Evolutionary conservation across 1,140 invertebrate genomes (phyloP), one percentile per base, ranked within the genome.

Genomic region (Coptotermes formosanus): DNA sequence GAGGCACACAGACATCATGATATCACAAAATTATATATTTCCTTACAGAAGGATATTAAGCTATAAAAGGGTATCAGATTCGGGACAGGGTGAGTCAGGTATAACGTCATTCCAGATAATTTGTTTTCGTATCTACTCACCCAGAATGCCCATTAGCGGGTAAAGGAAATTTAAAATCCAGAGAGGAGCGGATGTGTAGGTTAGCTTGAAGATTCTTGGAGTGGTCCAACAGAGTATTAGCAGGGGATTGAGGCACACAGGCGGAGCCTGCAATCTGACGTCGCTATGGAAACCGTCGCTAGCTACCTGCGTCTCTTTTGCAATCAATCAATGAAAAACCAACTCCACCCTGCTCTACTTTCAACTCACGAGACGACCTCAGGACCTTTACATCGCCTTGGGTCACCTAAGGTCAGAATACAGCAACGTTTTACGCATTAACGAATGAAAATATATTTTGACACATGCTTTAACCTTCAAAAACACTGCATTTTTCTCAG

Each of bases 301-400:
- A 75, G 64, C 59, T 75, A 75, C 64, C 64, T 75, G 64, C 64
- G 14, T 75, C 64, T 75, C 64, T 75, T 75, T 75, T n/a, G 64
- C 64, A 75, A 75, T 75, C 64, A 75, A 75, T 75, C 64, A 75
- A 75, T 30, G 64, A 75, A 75, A 25, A 30, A 25, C n/a, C 7
- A 75, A 75, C 64, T 16, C 64, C 64, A 75, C 64, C 64, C 64
- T 75, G 64, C 7, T 75, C 64, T 30, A 30, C 64, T 75, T 75
- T 75, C n/a, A 75, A 30, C 64, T 30, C 64, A 75, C 2, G n/a
- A n/a, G 64, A 30, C 7, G 64, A 30, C 64, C n/a, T 75, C 64
- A 12, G 9, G n/a, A 75, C n/a, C n/a, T 75, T 75, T 75, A 8
- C n/a, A 9, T 6, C n/a, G n/a, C 2, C 64, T 75, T 75, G 25